Evolutionary conservation across 2,888 invertebrate species (phyloP).

Genomic region (Apamea anceps): DNA sequence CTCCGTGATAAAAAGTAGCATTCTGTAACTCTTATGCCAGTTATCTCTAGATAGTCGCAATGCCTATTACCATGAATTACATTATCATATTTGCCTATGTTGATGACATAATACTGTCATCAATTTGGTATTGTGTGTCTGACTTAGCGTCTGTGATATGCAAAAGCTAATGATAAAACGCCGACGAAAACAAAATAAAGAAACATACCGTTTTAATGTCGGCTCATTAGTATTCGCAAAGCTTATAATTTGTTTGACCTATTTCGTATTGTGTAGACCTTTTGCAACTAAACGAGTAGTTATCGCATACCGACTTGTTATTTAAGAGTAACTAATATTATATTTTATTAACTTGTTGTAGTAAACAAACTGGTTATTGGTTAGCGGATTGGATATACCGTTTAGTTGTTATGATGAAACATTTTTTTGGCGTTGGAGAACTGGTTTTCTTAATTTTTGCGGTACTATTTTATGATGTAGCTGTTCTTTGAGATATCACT

Average conservation of each 20-base stretch:
- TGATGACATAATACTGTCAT: slow-evolving; percentile 63
- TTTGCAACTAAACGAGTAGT: slow-evolving; percentile 63
- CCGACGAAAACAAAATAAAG: slow-evolving; percentile 58
- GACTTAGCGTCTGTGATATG: slow-evolving; percentile 60
- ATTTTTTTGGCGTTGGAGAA: slow-evolving; percentile 49
- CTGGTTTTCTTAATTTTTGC: slow-evolving; percentile 56
- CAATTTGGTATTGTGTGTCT: slow-evolving; percentile 59
- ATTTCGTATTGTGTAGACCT: slow-evolving; percentile 67
- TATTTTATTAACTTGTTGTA: slow-evolving; percentile 61
- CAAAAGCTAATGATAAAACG: slow-evolving; percentile 56
- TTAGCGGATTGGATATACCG: slow-evolving; percentile 60
- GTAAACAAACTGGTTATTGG: slow-evolving; percentile 65
- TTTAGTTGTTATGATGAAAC: slow-evolving; percentile 52
- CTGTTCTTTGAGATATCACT: slow-evolving; percentile 31
- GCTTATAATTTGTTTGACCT: slow-evolving; percentile 68
- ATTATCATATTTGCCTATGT: slow-evolving; percentile 42
- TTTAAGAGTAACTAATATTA: slow-evolving; percentile 61
- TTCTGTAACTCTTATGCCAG: slow-evolving; percentile 25
- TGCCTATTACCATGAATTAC: slow-evolving; percentile 31
- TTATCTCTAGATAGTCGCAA: slow-evolving; percentile 43
- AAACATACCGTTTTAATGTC: slow-evolving; percentile 44
- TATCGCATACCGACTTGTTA: slow-evolving; percentile 62
- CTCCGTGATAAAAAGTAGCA: slow-evolving; percentile 21
- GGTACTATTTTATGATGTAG: slow-evolving; percentile 50
- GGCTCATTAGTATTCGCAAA: slow-evolving; percentile 66